Base-by-base conservation (phyloP, 2,113 vertebrate species). In the Marmota monax region DNA sequence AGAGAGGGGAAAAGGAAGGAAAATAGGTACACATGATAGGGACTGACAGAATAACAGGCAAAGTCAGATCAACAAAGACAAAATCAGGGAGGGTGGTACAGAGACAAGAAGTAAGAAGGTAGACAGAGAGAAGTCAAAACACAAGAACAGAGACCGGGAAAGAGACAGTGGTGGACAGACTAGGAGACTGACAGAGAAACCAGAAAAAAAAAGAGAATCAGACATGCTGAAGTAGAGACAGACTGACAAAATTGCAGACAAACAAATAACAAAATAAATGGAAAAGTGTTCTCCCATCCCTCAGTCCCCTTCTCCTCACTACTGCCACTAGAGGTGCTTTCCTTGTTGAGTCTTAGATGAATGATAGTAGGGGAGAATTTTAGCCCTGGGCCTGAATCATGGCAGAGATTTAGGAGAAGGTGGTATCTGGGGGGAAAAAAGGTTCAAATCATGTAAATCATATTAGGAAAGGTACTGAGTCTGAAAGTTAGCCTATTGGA, bases 401-500 rank as follows among this genome's bases (percentile, higher is more conserved):
- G 51, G 73, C 25, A 95, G 53, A 95, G 32, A 88, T 92, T 89
- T 97, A 51, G 48, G 45, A 34, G 34, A 94, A 97, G 82, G 13
- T 90, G 37, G 37, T 77, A 9, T 88, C 42, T 83, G 42, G n/a
- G 51, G 88, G 91, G 85, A 72, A 85, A 29, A 9, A 18, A 32
- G 11, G 13, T 82, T 89, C 79, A 95, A 83, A 86, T 58, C 56
- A 22, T 58, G 56, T 58, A 58, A 58, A 58, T 88, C 77, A 96
- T 73, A 7, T 79, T 53, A 13, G 39, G 25, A 25, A 85, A 74
- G 22, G 14, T 5, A 89, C 82, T 11, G 16, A 96, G 37, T 90
- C 63, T 82, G 86, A 91, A 95, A 22, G 39, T 73, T 96, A 76
- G 42, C 42, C 27, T 87, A 89, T 93, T 97, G 92, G 87, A 89